Percentiles rank a stretch among this genome's conserved stretches.
These are phyloP conservation scores for Candidula unifasciata DNA, from an alignment of 2,888 invertebrate species.

Conservation along the genomic window DNA sequence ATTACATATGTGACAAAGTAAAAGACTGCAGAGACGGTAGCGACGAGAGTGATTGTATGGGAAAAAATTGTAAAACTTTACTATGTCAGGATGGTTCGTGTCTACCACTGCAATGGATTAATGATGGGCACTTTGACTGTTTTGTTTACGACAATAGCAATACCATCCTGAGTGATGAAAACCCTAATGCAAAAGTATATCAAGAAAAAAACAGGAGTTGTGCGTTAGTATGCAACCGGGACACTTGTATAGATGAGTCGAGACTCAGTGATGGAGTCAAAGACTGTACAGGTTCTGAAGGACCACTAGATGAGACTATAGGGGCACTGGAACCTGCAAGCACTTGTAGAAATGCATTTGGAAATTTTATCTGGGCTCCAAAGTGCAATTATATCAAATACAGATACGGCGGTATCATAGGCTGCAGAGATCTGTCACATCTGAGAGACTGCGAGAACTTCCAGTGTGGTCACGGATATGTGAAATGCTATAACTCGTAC, in stretches of 20 bases:
- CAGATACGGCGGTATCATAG: neutral
- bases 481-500: constrained; percentile 20
- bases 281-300: constrained; percentile 17
- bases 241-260: neutral
- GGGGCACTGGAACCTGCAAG: neutral
- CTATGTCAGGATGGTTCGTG: constrained; percentile 21
- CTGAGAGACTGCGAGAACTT: neutral
- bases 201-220: neutral
- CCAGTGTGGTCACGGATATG: constrained; percentile 3
- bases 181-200: no score
- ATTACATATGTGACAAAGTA: no score
- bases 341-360: neutral
- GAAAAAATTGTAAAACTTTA: neutral
- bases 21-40: no score
- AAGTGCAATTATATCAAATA: neutral
- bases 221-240: neutral
- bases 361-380: neutral
- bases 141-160: no score
- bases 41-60: neutral
- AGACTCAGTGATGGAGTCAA: neutral
- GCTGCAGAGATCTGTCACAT: constrained; percentile 18
- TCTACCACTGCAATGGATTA: neutral
- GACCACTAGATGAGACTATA: constrained; percentile 10
- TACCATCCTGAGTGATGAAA: no score
- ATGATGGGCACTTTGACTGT: no score